phyloP scores from a whole-genome alignment of 2,797 vertebrate genomes.

The Anabacerthia variegaticeps region DNA sequence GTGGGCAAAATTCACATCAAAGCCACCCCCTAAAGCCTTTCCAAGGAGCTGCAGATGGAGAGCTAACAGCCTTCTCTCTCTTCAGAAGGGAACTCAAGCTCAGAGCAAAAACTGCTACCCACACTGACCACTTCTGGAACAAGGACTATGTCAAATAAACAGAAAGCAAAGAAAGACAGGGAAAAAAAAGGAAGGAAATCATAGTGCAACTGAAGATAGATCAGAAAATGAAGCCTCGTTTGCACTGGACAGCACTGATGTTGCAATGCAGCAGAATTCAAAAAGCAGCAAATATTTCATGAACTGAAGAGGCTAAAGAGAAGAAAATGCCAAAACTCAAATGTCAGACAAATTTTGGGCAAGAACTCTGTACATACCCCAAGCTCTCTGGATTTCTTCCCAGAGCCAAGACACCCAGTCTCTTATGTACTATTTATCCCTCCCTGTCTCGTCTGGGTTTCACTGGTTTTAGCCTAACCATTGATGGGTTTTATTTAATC shows the following conservation, averaged over 20 bases:
- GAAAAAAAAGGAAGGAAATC: background rate
- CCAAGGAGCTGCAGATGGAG: background rate
- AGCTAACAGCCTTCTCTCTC: background rate
- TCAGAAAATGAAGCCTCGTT: background rate
- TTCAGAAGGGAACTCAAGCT: background rate
- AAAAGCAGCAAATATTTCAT: background rate
- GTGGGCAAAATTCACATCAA: background rate
- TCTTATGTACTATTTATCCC: background rate
- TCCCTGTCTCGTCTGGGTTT: background rate
- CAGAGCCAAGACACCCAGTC: background rate
- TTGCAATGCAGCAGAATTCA: background rate
- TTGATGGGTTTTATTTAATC: constrained; percentile 21
- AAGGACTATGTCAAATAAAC: background rate
- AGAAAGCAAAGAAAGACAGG: background rate
- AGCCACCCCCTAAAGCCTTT: background rate
- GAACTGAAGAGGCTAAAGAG: background rate
- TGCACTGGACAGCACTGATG: background rate
- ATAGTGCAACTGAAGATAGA: background rate
- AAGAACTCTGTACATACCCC: background rate
- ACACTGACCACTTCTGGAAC: background rate
- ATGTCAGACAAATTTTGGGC: background rate
- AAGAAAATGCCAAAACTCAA: constrained; percentile 20
- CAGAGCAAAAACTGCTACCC: background rate
- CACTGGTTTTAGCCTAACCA: background rate
- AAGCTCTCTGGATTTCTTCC: background rate